phyloP scores from a whole-genome alignment of 2,888 invertebrate species.

The Lysandra bellargus region DNA sequence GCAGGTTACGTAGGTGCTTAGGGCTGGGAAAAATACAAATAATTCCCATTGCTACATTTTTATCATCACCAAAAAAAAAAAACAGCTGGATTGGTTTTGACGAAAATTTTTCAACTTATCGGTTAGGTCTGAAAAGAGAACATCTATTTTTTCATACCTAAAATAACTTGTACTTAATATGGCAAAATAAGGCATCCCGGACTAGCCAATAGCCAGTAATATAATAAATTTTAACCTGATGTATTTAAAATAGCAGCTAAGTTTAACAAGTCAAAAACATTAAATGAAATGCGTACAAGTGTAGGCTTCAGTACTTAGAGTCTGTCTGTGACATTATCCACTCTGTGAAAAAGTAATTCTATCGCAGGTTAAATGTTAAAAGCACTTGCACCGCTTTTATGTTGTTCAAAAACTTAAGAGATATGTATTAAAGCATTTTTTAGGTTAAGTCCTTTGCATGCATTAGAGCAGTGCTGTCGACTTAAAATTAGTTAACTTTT shows the following conservation, averaged over 20 bases:
- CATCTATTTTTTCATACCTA: too few species aligned
- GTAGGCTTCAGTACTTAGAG: background rate
- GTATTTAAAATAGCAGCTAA: background rate
- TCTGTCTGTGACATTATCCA: constrained; percentile 7
- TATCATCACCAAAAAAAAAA: too few species aligned
- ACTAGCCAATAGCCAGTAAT: too few species aligned
- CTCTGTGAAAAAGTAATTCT: background rate
- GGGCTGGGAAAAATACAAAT: too few species aligned
- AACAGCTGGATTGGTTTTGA: too few species aligned
- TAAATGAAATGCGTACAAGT: background rate
- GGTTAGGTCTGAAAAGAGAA: too few species aligned
- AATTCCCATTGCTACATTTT: too few species aligned
- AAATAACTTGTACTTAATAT: too few species aligned
- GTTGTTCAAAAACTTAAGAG: background rate
- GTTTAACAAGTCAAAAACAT: background rate
- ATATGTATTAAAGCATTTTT: background rate
- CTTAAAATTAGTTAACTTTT: background rate
- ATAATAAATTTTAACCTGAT: too few species aligned
- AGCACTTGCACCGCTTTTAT: background rate
- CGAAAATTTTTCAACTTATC: too few species aligned
- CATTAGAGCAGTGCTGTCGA: background rate
- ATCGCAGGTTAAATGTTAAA: constrained; percentile 11
- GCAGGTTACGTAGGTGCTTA: too few species aligned
- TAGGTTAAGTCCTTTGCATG: constrained; percentile 17
- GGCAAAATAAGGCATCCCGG: too few species aligned